phyloP scores from a whole-genome alignment of 2,113 vertebrate genomes.

The Psilopogon haemacephalus region DNA sequence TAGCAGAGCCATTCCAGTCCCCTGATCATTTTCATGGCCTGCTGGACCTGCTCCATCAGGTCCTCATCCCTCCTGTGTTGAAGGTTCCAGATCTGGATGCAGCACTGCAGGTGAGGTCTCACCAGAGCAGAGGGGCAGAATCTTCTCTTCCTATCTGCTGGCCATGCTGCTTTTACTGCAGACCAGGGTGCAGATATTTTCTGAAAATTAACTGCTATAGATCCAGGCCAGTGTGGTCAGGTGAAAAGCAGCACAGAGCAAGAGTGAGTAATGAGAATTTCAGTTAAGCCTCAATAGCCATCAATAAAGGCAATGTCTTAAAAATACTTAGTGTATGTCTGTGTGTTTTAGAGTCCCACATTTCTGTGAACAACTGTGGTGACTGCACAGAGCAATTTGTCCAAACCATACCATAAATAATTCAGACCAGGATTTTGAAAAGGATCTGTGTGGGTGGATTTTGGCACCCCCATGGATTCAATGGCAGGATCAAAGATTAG shows the following conservation, averaged over 20 bases:
- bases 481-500: conserved; percentile 48
- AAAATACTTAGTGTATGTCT: background rate
- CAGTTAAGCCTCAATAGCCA: background rate
- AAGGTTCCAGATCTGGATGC: too few relatives aligned
- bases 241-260: background rate
- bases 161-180: too few relatives aligned
- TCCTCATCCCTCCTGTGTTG: too few relatives aligned
- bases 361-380: conserved; percentile 6
- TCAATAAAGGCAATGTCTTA: background rate
- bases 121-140: too few relatives aligned
- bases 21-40: too few relatives aligned
- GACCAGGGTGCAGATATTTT: background rate
- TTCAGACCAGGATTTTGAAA: conserved; percentile 15
- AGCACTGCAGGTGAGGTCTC: too few relatives aligned
- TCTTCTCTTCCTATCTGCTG: too few relatives aligned
- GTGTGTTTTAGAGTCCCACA: background rate
- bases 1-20: too few relatives aligned
- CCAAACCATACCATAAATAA: conserved; percentile 32
- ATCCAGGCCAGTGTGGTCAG: background rate
- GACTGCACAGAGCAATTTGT: conserved; percentile 23
- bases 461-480: conserved; percentile 53
- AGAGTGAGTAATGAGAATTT: background rate
- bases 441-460: conserved; percentile 58
- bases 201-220: background rate
- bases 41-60: too few relatives aligned